Percentiles rank a stretch among this genome's conserved stretches.
These are phyloP conservation scores for Ophion costatus DNA, from an alignment of 2,888 invertebrate species.

Conservation along the genomic window DNA sequence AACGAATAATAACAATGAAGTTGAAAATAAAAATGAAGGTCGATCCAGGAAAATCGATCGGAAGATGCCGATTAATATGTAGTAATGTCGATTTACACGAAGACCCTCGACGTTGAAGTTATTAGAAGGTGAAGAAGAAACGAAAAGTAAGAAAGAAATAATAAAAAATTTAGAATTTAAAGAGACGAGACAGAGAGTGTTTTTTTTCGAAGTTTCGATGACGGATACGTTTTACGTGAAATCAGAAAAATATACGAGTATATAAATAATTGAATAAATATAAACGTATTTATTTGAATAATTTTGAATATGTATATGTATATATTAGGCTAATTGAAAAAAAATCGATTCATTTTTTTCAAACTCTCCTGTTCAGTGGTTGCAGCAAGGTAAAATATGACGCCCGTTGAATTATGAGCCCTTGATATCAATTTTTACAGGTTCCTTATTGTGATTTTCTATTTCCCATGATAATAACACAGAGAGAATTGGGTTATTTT, in stretches of 20 bases:
- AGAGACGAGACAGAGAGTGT: conserved; percentile 5
- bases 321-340: background rate
- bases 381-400: too few species aligned
- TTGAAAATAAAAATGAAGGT: conserved; percentile 43
- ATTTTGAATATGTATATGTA: background rate
- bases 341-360: too few species aligned
- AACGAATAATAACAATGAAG: conserved; percentile 35
- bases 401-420: too few species aligned
- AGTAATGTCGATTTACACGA: conserved; percentile 55
- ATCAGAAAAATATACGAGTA: conserved; percentile 35
- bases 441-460: too few species aligned
- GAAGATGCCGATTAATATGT: conserved; percentile 29
- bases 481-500: too few species aligned
- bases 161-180: conserved; percentile 33
- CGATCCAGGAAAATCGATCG: conserved; percentile 61
- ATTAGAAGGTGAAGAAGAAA: conserved; percentile 43
- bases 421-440: too few species aligned
- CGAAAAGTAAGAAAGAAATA: conserved; percentile 11
- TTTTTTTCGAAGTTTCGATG: conserved; percentile 51
- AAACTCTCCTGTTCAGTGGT: too few species aligned
- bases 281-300: background rate
- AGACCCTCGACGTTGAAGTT: conserved; percentile 60
- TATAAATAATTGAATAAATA: conserved; percentile 19
- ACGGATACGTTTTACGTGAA: conserved; percentile 58
- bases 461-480: too few species aligned